Conservation (phyloP, 2,113 vertebrate species). For the Zonotrichia leucophrys region DNA sequence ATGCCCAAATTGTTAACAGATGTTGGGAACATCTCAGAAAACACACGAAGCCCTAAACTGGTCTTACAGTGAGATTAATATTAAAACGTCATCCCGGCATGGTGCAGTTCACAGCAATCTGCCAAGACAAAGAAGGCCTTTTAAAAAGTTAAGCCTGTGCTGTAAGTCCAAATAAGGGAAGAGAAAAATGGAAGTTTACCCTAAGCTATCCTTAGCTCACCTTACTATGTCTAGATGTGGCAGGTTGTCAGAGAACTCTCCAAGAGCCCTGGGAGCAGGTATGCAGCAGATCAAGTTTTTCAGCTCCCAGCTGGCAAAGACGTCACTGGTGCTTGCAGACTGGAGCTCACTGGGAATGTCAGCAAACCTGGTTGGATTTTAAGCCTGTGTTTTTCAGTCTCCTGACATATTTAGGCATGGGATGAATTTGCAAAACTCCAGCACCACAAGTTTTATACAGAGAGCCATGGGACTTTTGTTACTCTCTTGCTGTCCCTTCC, state of each 20-base stretch:
- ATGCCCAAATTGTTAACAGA: not conserved
- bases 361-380: not conserved
- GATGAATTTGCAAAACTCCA: not conserved
- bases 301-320: not conserved
- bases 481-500: not conserved
- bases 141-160: not conserved
- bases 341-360: not conserved
- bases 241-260: not conserved
- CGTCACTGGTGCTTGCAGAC: not conserved
- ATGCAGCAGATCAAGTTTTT: not conserved
- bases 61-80: constrained; percentile 1
- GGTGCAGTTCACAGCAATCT: not conserved
- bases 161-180: constrained; percentile 26
- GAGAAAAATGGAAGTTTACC: constrained; percentile 5
- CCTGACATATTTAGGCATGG: not conserved
- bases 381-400: not conserved
- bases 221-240: not conserved
- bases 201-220: constrained; percentile 25
- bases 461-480: not conserved
- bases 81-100: not conserved
- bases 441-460: not conserved
- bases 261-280: not conserved
- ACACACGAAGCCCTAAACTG: not conserved
- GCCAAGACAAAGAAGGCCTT: not conserved
- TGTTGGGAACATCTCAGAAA: constrained; percentile 3